phyloP scores from a whole-genome alignment of 2,113 vertebrate species.

The Ochotona curzoniae region DNA sequence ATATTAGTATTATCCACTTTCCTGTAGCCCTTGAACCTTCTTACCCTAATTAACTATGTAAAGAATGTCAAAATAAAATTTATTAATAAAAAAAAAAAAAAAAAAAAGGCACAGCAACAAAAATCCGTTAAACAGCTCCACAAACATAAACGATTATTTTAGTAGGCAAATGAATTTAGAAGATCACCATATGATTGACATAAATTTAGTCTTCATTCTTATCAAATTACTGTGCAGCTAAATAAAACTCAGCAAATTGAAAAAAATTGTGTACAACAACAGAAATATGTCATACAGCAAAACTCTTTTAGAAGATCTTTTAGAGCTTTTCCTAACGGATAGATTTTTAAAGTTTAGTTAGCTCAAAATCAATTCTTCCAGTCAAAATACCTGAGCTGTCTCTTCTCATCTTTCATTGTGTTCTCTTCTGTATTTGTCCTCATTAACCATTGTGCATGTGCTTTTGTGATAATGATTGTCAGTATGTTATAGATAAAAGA shows the following conservation, averaged over 20 bases:
- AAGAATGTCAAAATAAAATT: no score
- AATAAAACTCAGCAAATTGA: neutral
- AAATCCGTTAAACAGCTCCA: neutral
- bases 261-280: neutral
- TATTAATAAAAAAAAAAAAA: neutral
- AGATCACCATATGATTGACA: neutral
- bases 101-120: neutral
- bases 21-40: no score
- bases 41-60: no score
- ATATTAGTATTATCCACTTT: no score
- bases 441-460: fast-evolving
- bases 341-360: neutral
- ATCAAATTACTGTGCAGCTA: fast-evolving
- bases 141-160: neutral
- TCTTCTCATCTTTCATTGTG: neutral
- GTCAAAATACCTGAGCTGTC: neutral
- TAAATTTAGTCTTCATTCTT: neutral
- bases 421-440: neutral
- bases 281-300: neutral
- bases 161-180: neutral
- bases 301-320: neutral
- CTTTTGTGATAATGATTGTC: neutral
- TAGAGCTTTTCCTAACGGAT: neutral
- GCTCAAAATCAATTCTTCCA: neutral
- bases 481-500: no score